These are phyloP conservation scores for Plectrocnemia conspersa DNA, from an alignment of 1,140 invertebrate genomes.

Conservation along the genomic window DNA sequence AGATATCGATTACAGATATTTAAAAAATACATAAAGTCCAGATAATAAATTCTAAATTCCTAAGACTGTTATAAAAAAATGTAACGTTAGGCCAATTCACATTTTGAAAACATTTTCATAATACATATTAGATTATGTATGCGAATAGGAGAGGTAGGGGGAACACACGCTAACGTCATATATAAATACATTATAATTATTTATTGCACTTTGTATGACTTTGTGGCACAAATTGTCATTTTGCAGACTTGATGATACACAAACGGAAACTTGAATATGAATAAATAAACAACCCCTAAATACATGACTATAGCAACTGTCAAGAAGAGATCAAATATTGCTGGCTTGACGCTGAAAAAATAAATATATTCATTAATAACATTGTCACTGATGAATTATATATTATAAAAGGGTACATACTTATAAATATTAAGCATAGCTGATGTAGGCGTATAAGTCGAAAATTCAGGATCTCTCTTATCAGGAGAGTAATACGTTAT, in stretches of 20 bases:
- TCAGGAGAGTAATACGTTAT: conserved; percentile 65
- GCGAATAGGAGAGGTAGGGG: no score
- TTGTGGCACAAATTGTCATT: conserved; percentile 16
- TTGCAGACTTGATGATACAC: conserved; percentile 42
- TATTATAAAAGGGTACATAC: conserved; percentile 49
- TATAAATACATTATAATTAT: not conserved
- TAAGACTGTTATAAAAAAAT: no score
- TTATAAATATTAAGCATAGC: conserved; percentile 83
- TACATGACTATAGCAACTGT: conserved; percentile 82
- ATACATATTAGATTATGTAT: no score
- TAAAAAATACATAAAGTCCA: no score
- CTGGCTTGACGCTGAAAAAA: conserved; percentile 86
- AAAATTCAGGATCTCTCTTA: conserved; percentile 87
- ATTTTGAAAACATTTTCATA: no score
- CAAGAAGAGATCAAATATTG: conserved; percentile 93
- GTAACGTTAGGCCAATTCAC: no score
- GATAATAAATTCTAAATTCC: no score
- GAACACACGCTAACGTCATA: no score
- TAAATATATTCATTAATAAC: conserved; percentile 35
- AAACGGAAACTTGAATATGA: conserved; percentile 67
- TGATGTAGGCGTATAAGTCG: conserved; percentile 79
- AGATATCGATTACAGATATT: no score
- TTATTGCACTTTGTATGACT: conserved; percentile 31
- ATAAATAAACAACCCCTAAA: conserved; percentile 74
- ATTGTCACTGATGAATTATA: not conserved